Conservation (phyloP, 2,888 invertebrate genomes). For the Hololepta plana region DNA sequence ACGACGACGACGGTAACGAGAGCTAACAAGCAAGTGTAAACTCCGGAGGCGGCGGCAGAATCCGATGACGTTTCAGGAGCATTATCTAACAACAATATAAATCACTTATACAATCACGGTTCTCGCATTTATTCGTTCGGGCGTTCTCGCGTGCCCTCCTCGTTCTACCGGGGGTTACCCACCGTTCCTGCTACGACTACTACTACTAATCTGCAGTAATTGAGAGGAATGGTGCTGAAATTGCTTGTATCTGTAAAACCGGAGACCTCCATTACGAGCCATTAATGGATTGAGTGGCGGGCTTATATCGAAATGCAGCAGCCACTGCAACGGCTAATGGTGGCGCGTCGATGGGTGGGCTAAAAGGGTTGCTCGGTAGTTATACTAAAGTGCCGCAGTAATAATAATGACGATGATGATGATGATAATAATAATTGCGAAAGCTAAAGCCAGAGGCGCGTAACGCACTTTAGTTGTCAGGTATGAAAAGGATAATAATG, state of each 20-base stretch:
- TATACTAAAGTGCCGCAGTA: constrained; percentile 9
- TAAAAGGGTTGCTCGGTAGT: constrained; percentile 13
- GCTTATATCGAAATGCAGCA: constrained; percentile 11
- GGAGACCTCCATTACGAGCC: constrained; percentile 24
- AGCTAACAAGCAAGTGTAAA: too few species aligned
- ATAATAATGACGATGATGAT: too few species aligned
- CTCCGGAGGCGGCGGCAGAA: constrained; percentile 7
- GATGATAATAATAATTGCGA: too few species aligned
- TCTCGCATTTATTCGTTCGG: constrained; percentile 11
- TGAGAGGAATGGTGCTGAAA: constrained; percentile 24
- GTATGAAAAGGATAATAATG: too few species aligned
- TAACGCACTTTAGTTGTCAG: too few species aligned
- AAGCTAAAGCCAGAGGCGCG: too few species aligned
- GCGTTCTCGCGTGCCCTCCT: constrained; percentile 14
- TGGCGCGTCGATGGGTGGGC: constrained; percentile 12
- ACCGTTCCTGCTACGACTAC: too few species aligned
- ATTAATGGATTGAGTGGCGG: constrained; percentile 25
- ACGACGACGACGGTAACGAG: too few species aligned
- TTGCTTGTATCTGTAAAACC: constrained; percentile 24
- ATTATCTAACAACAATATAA: constrained; percentile 12
- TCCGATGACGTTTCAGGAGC: constrained; percentile 11
- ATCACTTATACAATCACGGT: constrained; percentile 13
- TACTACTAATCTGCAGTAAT: constrained; percentile 24
- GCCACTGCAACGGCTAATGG: constrained; percentile 8
- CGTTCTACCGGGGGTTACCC: too few species aligned